These are phyloP conservation scores for Ceyx margarethae DNA, from an alignment of 2,113 vertebrate species.

Conservation along the genomic window DNA sequence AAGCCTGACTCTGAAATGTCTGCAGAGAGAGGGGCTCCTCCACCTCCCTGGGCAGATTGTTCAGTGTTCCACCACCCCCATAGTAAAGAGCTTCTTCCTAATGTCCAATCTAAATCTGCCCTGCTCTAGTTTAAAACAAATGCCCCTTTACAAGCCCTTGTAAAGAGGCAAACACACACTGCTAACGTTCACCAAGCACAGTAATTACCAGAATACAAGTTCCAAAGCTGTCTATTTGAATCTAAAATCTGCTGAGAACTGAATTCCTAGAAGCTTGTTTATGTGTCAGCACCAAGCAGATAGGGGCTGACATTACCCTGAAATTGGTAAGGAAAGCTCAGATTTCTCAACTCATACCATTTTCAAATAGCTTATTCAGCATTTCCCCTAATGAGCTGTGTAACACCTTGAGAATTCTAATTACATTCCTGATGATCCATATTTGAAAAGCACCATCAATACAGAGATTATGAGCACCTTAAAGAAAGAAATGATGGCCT, in stretches of 20 bases:
- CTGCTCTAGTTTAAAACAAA: no score
- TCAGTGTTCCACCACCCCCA: no score
- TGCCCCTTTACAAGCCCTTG: no score
- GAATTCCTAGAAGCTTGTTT: not conserved
- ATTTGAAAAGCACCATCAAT: not conserved
- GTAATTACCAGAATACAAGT: not conserved
- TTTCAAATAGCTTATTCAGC: not conserved
- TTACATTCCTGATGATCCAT: not conserved
- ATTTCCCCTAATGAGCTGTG: not conserved
- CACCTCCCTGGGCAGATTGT: no score
- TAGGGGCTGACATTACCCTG: not conserved
- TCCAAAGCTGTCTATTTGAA: not conserved
- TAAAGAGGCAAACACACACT: not conserved
- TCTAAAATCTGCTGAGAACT: not conserved
- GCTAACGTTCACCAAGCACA: not conserved
- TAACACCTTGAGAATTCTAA: not conserved
- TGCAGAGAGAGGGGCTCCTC: no score
- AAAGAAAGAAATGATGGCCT: not conserved
- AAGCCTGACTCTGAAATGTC: no score
- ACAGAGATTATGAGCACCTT: not conserved
- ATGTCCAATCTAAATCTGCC: no score
- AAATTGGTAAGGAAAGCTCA: not conserved
- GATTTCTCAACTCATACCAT: not conserved
- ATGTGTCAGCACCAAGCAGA: not conserved
- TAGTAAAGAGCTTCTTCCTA: no score